A percentile compares a stretch with the other conserved stretches of the same genome.
These are phyloP conservation scores for Myathropa florea DNA, from an alignment of 2,888 invertebrate species.

Conservation along the genomic window DNA sequence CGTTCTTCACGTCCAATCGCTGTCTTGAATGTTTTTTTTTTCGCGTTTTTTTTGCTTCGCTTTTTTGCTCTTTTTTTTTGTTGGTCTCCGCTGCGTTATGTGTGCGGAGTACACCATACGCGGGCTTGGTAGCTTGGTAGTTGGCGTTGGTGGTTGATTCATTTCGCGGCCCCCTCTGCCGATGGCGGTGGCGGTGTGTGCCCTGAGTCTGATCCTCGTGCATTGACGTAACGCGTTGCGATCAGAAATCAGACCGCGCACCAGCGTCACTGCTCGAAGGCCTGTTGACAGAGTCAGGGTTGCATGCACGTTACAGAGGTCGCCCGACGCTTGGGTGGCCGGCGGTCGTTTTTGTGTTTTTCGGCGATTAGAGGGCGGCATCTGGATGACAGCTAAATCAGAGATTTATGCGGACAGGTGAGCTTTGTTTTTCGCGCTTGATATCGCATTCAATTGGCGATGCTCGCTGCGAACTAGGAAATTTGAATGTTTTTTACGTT, in stretches of 20 bases:
- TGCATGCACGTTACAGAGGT: slow-evolving; percentile 16
- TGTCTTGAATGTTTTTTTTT: slow-evolving; percentile 41
- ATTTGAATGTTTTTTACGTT: slow-evolving; percentile 41
- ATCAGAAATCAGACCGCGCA: slow-evolving; percentile 1
- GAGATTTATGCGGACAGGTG: slow-evolving; percentile 15
- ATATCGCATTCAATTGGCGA: slow-evolving; percentile 29
- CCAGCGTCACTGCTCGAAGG: not conserved
- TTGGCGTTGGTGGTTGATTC: not conserved
- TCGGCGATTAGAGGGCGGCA: not conserved
- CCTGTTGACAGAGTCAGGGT: not conserved
- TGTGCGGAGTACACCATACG: not conserved
- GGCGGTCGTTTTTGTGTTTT: not conserved
- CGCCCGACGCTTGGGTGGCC: not conserved
- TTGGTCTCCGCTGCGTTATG: not conserved
- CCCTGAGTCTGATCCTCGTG: not conserved
- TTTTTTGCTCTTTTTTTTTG: not conserved
- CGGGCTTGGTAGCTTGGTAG: not conserved
- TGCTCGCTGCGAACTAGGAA: slow-evolving; percentile 29
- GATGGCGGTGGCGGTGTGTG: not conserved
- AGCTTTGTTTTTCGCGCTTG: not conserved
- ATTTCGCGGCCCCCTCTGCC: not conserved
- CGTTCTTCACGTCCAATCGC: slow-evolving; percentile 64
- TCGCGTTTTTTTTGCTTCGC: slow-evolving; percentile 12
- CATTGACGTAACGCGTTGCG: slow-evolving; percentile 46
- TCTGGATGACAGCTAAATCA: not conserved